Evolutionary conservation across 1,140 invertebrate species (phyloP), one percentile per base, ranked within the genome.

Genomic region (Trissolcus basalis): DNA sequence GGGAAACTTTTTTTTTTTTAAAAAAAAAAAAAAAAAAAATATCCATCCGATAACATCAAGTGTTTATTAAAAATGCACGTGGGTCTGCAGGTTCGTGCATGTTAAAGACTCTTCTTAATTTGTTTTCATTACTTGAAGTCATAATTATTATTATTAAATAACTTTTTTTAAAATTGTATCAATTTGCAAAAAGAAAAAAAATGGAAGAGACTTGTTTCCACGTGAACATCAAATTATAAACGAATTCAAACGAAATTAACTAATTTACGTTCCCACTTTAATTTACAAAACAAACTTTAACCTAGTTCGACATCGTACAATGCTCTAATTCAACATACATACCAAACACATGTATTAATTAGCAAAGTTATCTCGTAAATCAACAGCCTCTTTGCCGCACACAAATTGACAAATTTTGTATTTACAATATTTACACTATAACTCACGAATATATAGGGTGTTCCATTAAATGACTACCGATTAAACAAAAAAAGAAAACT

Each of bases 321-420:
- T 65, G 55, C 54, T 67, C 49, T 73, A 73, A 67, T 73, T 65
- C 55, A 73, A 73, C 61, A 67, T 48, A 61, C 56, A 67, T 67
- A 65, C 56, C 61, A 73, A 61, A 72, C 69, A 72, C 69, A 55
- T 72, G 60, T 72, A 72, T 72, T 65, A 72, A 72, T 72, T 72
- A 72, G 69, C 69, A 59, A 65, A 72, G 68, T 71, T 71, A 71
- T 71, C 60, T 60, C 69, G 60, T 72, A 54, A 72, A 65, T 72
- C 61, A 72, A 72, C 69, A 71, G 51, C 68, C 68, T 63, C 68
- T 71, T 64, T 63, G 59, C 53, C 53, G 68, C 41, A 58, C 54
- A 33, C 53, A 51, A 72, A 72, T 72, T 64, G 69, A 72, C 69
- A 14, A 72, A 72, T 72, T 72, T 64, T 72, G 47, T 60, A 64